Evolutionary conservation across 2,888 invertebrate species (phyloP), one percentile per base, ranked within the genome.

Genomic region (Sturmia bella): DNA sequence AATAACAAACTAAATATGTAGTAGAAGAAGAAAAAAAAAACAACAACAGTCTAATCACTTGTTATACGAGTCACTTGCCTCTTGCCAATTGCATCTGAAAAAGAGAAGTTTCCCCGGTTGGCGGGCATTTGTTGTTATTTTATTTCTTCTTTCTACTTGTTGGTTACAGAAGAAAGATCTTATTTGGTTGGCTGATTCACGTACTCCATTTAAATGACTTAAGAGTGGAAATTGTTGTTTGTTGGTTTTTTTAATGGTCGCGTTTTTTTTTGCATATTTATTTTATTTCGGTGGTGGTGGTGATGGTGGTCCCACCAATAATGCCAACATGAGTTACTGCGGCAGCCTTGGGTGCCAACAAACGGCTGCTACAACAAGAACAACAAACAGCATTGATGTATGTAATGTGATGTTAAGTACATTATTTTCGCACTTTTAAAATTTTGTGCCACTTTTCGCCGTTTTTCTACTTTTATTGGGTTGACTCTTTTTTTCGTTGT

Each of bases 351-450:
- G 75, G 74, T 64, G 27, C 37, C 69, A 83, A 69, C 72, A 41
- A 43, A 41, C 41, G 27, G 32, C 19, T 37, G 37, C 19, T 50
- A n/a, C 32, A 56, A 13, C 37, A 4, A 50, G 54, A n/a, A 21
- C 12, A 50, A 57, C 19, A 69, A 82, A 78, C 63, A 81, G 64
- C 64, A 73, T 70, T 70, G 48, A 74, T 32, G 32, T 80, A n/a
- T n/a, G 61, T 82, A 78, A 78, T 82, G 74, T 73, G 78, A 78
- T 78, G 77, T 82, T 78, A 82, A 82, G 78, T 82, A 78, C 74
- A 82, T 78, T 75, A 83, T 83, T 83, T 84, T 85, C 84, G 80
- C 85, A 85, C 84, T 85, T 84, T 84, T 83, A 79, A 76, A 54
- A 75, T 83, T 78, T 64, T 70, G 66, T 70, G 63, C 27, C 41